Conservation (phyloP, 2,113 vertebrate species). For the Dermatemys mawii region DNA sequence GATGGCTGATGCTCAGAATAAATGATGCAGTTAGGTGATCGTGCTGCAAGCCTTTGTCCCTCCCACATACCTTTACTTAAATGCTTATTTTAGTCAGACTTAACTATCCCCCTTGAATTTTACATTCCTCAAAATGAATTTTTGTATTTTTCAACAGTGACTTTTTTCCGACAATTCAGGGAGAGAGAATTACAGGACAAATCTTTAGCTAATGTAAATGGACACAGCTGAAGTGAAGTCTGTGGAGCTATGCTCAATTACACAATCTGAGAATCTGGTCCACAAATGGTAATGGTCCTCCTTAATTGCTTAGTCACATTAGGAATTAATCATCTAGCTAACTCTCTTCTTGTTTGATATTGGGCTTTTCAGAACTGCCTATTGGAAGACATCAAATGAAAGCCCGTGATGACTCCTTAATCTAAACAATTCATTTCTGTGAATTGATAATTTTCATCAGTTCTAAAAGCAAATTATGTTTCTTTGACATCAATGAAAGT, state of each 20-base stretch:
- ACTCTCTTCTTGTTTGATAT: background rate
- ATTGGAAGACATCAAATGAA: slow-evolving; percentile 36
- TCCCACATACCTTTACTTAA: background rate
- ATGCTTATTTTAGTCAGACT: background rate
- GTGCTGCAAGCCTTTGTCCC: background rate
- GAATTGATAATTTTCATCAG: slow-evolving; percentile 7
- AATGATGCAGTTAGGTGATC: background rate
- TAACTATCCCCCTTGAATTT: background rate
- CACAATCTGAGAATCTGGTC: background rate
- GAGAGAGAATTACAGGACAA: background rate
- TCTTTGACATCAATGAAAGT: slow-evolving; percentile 9
- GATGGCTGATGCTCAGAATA: slow-evolving; percentile 8
- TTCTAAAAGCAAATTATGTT: background rate
- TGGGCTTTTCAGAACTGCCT: slow-evolving; percentile 2
- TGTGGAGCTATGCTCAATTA: background rate
- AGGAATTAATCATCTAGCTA: background rate
- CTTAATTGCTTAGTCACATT: background rate
- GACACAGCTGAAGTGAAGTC: background rate
- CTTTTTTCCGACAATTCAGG: background rate
- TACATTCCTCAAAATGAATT: background rate
- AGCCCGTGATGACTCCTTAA: background rate
- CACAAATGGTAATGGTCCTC: background rate
- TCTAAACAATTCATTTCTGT: slow-evolving; percentile 23
- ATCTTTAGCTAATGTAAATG: slow-evolving; percentile 1
- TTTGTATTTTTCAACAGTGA: background rate